Percentiles rank a stretch among this genome's conserved stretches.
phyloP scores from a whole-genome alignment of 2,888 invertebrate genomes.

The Temnothorax ravouxi region DNA sequence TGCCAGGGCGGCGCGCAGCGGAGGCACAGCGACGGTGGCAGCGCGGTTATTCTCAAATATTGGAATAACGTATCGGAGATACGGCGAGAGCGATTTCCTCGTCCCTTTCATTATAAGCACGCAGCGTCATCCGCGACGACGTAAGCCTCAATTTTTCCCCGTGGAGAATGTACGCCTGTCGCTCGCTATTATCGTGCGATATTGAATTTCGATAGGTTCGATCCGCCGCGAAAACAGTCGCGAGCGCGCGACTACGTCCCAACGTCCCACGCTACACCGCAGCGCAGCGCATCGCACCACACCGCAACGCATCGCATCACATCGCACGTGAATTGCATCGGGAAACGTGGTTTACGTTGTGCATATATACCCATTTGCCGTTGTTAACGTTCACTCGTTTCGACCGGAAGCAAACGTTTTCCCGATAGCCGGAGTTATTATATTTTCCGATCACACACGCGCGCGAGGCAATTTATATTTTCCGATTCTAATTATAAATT shows the following conservation, averaged over 20 bases:
- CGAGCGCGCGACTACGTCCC: background rate
- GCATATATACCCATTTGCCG: slow-evolving; percentile 42
- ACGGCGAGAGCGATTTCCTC: slow-evolving; percentile 15
- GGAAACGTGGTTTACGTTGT: slow-evolving; percentile 49
- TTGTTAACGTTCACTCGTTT: slow-evolving; percentile 32
- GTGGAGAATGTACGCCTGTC: slow-evolving; percentile 20
- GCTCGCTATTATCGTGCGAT: slow-evolving; percentile 41
- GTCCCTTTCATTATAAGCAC: slow-evolving; percentile 33
- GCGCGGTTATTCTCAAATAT: slow-evolving; percentile 63
- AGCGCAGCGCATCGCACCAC: background rate
- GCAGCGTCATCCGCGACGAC: slow-evolving; percentile 24
- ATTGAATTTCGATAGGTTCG: slow-evolving; percentile 54
- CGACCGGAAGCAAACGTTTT: slow-evolving; percentile 34
- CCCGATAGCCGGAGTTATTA: slow-evolving; percentile 16
- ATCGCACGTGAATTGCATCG: slow-evolving; percentile 45
- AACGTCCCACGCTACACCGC: background rate
- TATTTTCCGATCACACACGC: slow-evolving; percentile 10
- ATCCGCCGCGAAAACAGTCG: slow-evolving; percentile 29
- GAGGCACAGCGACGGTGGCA: background rate
- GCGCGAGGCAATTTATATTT: slow-evolving; percentile 14
- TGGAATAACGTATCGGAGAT: slow-evolving; percentile 57
- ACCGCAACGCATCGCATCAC: background rate
- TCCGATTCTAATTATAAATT: slow-evolving; percentile 33
- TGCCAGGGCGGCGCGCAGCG: slow-evolving; percentile 13
- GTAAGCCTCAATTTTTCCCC: slow-evolving; percentile 44